Percentiles rank a stretch among this genome's conserved stretches.
These are phyloP conservation scores for Eupristina koningsbergeri DNA, from an alignment of 1,140 invertebrate species.

Conservation along the genomic window DNA sequence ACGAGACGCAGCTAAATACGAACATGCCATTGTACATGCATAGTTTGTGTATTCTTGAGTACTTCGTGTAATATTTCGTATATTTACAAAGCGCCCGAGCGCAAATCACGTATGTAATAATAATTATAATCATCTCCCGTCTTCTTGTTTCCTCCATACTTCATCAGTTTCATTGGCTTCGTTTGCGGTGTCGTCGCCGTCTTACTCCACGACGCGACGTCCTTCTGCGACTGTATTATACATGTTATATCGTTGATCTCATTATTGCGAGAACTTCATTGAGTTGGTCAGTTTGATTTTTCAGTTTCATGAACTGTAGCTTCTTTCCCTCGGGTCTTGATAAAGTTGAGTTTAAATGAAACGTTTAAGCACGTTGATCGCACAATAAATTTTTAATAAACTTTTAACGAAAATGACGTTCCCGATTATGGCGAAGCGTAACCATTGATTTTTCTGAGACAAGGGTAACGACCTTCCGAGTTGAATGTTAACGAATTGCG, in stretches of 20 bases:
- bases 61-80: slow-evolving; percentile 37
- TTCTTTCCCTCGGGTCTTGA: not conserved
- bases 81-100: slow-evolving; percentile 62
- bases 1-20: not conserved
- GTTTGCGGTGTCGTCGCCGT: slow-evolving; percentile 24
- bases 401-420: not conserved
- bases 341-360: not conserved
- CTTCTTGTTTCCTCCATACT: slow-evolving; percentile 10
- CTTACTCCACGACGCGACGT: slow-evolving; percentile 6
- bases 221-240: slow-evolving; percentile 52
- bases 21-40: not conserved
- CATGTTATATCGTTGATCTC: slow-evolving; percentile 11
- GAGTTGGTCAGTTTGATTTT: slow-evolving; percentile 41
- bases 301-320: not conserved
- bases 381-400: not conserved
- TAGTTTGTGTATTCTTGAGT: slow-evolving; percentile 46
- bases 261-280: slow-evolving; percentile 54
- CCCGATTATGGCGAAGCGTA: slow-evolving; percentile 32
- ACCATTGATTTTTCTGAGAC: slow-evolving; percentile 10
- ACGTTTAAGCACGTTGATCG: not conserved
- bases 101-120: slow-evolving; percentile 62
- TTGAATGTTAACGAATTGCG: not conserved
- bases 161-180: slow-evolving; percentile 50
- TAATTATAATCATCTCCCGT: slow-evolving; percentile 41
- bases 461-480: slow-evolving; percentile 14